Evolutionary conservation across 2,888 invertebrate species (phyloP).

Genomic region (Lepidocyrtinus sp.): DNA sequence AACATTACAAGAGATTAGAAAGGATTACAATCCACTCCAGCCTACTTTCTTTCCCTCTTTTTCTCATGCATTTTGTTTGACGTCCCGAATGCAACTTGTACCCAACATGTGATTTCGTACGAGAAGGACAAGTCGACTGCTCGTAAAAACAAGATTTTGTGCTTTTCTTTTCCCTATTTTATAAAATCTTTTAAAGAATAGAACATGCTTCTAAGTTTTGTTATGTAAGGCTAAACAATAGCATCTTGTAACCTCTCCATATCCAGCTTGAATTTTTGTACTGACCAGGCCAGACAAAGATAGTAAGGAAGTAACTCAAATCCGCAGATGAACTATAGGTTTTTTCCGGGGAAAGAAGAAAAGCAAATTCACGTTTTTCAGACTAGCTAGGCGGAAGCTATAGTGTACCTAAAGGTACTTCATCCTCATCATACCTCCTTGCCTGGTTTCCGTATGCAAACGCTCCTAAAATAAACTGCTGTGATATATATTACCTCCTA

Average conservation of each 20-base stretch:
- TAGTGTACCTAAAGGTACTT: neutral
- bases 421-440: neutral
- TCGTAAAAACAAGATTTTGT: neutral
- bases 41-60: neutral
- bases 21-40: neutral
- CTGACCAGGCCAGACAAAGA: no score
- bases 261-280: no score
- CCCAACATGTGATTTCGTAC: neutral
- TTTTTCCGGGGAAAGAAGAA: neutral
- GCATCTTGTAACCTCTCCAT: no score
- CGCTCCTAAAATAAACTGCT: neutral
- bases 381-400: neutral
- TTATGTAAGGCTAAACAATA: no score
- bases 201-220: no score
- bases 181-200: neutral
- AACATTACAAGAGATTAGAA: neutral
- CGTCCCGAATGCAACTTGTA: neutral
- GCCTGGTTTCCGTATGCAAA: neutral
- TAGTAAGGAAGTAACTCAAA: neutral
- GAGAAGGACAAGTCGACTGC: neutral
- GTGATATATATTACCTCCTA: neutral
- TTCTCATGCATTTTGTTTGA: neutral
- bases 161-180: neutral
- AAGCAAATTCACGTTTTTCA: neutral
- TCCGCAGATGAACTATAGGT: neutral